phyloP scores from a whole-genome alignment of 2,797 vertebrate species.

The Zenarchopterus dispar region DNA sequence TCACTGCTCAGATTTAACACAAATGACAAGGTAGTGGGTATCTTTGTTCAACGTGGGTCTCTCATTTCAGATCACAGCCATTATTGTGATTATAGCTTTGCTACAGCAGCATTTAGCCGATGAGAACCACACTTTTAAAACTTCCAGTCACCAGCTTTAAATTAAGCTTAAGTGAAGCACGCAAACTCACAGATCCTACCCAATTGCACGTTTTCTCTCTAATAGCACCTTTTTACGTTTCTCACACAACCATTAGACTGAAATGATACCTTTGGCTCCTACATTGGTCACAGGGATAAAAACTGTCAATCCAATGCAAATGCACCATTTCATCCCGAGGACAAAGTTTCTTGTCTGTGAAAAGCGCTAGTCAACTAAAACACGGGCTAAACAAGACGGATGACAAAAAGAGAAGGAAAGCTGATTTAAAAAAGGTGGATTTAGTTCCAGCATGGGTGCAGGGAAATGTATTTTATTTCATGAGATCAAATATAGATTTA shows the following conservation, averaged over 20 bases:
- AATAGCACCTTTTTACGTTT: constrained; percentile 43
- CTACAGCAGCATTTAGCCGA: constrained; percentile 63
- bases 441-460: not conserved
- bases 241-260: constrained; percentile 42
- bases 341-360: constrained; percentile 3
- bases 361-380: constrained; percentile 20
- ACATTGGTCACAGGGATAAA: constrained; percentile 51
- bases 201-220: constrained; percentile 33
- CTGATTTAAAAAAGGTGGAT: not conserved
- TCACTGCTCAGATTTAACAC: not conserved
- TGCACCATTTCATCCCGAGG: constrained; percentile 12
- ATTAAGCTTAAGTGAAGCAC: constrained; percentile 35
- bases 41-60: constrained; percentile 22
- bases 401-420: constrained; percentile 4
- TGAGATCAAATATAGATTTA: not conserved
- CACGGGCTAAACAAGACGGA: constrained; percentile 12
- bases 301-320: constrained; percentile 58
- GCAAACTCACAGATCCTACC: constrained; percentile 7
- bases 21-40: constrained; percentile 5
- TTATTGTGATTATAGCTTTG: constrained; percentile 53
- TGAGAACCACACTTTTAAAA: constrained; percentile 52
- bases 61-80: constrained; percentile 14
- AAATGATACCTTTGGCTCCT: constrained; percentile 61
- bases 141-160: constrained; percentile 53
- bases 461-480: constrained; percentile 10